Conservation (phyloP, 2,797 vertebrate genomes). For the Merluccius polli region DNA sequence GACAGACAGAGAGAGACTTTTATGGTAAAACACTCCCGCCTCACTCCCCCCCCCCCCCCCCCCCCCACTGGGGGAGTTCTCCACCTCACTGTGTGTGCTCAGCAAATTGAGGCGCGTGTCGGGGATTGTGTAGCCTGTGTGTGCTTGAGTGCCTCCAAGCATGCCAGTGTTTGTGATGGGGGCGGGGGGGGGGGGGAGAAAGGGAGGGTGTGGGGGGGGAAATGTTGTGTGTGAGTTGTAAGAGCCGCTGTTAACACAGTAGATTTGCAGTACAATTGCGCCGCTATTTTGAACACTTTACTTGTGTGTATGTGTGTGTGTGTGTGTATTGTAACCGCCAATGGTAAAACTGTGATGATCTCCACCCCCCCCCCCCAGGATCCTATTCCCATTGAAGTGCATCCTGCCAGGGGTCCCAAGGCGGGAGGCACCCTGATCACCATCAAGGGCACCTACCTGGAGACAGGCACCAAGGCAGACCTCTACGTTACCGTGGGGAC, state of each 20-base stretch:
- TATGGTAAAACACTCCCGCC: conserved; percentile 36
- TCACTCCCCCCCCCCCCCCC: background rate
- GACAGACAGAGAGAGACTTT: conserved; percentile 25
- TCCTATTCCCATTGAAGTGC: conserved; percentile 67
- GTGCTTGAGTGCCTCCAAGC: conserved; percentile 14
- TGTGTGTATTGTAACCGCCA: conserved; percentile 10
- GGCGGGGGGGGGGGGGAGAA: no score
- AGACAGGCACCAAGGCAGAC: conserved; percentile 86
- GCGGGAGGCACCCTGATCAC: conserved; percentile 87
- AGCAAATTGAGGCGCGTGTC: conserved; percentile 63
- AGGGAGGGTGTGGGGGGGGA: no score
- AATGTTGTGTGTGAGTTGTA: background rate
- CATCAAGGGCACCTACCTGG: conserved; percentile 77
- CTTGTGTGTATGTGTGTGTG: no score
- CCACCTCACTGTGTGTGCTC: conserved; percentile 67
- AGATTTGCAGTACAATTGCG: background rate
- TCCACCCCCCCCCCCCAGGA: conserved; percentile 65
- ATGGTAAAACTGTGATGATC: conserved; percentile 12
- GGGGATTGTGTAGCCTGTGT: conserved; percentile 11
- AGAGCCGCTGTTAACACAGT: background rate
- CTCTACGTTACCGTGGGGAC: conserved; percentile 75
- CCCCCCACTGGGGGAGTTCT: conserved; percentile 53
- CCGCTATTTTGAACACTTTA: background rate
- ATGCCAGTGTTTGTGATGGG: conserved; percentile 2
- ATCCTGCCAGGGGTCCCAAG: conserved; percentile 71